Conservation (phyloP, 2,113 vertebrate genomes). For the Panthera tigris region DNA sequence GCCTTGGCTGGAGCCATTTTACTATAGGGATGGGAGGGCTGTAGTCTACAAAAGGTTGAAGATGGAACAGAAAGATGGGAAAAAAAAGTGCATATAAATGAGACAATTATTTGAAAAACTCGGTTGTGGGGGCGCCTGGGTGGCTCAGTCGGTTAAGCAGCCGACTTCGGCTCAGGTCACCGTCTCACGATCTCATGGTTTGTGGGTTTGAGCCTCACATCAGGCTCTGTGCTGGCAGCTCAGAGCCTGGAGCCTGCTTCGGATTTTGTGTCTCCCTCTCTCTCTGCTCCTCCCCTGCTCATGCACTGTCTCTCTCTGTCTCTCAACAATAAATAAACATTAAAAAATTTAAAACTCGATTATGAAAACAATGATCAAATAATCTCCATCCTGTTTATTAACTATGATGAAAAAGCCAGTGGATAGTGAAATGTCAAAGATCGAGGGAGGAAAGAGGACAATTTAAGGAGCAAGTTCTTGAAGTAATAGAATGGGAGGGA, state of each 20-base stretch:
- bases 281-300: too few species aligned
- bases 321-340: too few species aligned
- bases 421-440: not conserved
- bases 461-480: not conserved
- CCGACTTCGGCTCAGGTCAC: too few species aligned
- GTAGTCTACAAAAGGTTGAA: not conserved
- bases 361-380: not conserved
- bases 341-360: not conserved
- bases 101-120: not conserved
- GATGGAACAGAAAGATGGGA: not conserved
- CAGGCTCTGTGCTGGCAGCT: too few species aligned
- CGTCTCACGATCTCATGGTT: too few species aligned
- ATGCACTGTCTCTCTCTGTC: too few species aligned
- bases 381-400: not conserved
- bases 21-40: not conserved
- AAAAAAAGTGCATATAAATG: not conserved
- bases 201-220: too few species aligned
- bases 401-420: not conserved
- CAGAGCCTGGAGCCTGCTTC: too few species aligned
- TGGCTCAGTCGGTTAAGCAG: too few species aligned
- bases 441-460: not conserved
- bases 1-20: not conserved
- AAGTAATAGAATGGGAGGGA: not conserved
- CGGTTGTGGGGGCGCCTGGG: not conserved
- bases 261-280: too few species aligned